These are phyloP conservation scores for Cheilosia variabilis DNA, from an alignment of 2,888 invertebrate genomes.

Conservation along the genomic window DNA sequence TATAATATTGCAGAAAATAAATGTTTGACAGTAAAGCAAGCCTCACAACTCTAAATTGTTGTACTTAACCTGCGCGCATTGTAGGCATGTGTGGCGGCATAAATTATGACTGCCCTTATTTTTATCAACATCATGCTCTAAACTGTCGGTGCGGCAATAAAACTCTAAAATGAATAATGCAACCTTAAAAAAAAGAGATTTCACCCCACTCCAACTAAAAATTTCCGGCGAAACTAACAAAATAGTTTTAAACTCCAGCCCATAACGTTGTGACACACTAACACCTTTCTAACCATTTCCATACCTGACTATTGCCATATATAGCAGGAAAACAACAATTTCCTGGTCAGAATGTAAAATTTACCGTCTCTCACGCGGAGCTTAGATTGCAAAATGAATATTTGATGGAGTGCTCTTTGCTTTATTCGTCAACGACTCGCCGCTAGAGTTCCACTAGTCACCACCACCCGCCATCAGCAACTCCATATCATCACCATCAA, in stretches of 20 bases:
- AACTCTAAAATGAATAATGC: background rate
- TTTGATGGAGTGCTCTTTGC: conserved; percentile 80
- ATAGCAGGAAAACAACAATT: conserved; percentile 26
- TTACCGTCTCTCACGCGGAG: conserved; percentile 83
- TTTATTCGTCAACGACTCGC: conserved; percentile 47
- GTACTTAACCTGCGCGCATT: background rate
- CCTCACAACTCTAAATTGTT: background rate
- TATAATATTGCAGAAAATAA: too few relatives aligned
- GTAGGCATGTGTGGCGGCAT: background rate
- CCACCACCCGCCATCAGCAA: background rate
- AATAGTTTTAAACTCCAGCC: conserved; percentile 3
- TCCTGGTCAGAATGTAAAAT: conserved; percentile 80
- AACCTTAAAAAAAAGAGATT: background rate
- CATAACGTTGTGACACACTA: conserved; percentile 35
- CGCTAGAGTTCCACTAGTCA: conserved; percentile 3
- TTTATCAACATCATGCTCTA: too few relatives aligned
- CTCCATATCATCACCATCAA: conserved; percentile 20
- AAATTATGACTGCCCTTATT: background rate
- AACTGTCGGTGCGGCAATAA: background rate
- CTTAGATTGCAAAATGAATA: conserved; percentile 84
- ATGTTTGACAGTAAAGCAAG: too few relatives aligned
- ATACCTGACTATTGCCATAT: conserved; percentile 15
- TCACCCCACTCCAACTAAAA: background rate
- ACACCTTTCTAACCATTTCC: conserved; percentile 38
- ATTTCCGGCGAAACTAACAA: conserved; percentile 2